These are phyloP conservation scores for Octomys mimax DNA, from an alignment of 2,797 vertebrate genomes.

Conservation along the genomic window DNA sequence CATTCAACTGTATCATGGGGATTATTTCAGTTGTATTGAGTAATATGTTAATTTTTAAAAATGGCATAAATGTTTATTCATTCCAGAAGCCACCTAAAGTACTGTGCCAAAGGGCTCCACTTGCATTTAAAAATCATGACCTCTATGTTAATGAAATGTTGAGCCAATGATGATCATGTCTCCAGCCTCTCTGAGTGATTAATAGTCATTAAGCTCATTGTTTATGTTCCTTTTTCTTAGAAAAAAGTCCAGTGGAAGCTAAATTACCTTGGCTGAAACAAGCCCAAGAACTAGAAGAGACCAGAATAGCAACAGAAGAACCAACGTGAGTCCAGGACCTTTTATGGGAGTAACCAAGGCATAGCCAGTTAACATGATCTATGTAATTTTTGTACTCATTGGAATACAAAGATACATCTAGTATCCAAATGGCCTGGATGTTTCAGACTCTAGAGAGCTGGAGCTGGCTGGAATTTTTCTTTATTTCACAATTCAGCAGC, in stretches of 20 bases:
- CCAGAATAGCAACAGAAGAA: conserved; percentile 91
- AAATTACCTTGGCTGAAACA: conserved; percentile 96
- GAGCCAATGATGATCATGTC: neutral
- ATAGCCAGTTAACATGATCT: conserved; percentile 70
- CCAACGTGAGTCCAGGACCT: conserved; percentile 92
- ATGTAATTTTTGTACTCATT: conserved; percentile 64
- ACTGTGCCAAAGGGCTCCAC: neutral
- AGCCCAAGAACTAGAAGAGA: conserved; percentile 95
- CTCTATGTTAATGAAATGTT: neutral
- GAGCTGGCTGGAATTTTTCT: conserved; percentile 69
- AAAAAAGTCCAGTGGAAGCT: conserved; percentile 94
- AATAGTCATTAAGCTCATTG: neutral
- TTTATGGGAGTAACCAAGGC: conserved; percentile 29
- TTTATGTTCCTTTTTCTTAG: conserved; percentile 85
- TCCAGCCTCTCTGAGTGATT: neutral
- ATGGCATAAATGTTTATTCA: conserved; percentile 33
- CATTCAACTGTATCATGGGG: neutral
- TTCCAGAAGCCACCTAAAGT: conserved; percentile 20
- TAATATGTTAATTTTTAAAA: conserved; percentile 43
- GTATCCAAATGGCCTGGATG: conserved; percentile 77
- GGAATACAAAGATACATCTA: conserved; percentile 77
- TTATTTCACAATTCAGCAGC: conserved; percentile 70
- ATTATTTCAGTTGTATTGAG: neutral
- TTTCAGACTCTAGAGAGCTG: conserved; percentile 68
- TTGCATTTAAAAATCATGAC: neutral